Base-by-base conservation (phyloP, 2,888 invertebrate genomes). In the Chaitophorus viminalis region DNA sequence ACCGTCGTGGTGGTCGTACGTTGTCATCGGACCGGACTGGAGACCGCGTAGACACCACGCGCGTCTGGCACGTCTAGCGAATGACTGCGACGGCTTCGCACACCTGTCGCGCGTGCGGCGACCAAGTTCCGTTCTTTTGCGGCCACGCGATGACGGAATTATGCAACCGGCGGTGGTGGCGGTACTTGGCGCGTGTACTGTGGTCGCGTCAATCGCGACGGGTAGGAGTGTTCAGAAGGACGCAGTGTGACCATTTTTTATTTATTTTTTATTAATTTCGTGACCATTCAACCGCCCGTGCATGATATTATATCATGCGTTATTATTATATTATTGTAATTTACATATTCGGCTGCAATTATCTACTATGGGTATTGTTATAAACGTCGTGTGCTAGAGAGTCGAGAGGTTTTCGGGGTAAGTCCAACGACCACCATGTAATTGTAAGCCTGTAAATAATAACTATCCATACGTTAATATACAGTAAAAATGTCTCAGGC, bases 181-280 rank as follows among this genome's bases (percentile, higher is more conserved):
- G 29, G 79, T 25, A 54, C 77, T 52, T 54, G 33, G 54, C 60
- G 78, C n/a, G 78, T 18, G 52, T 77, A 21, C 78, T 33, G 54
- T 21, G 33, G 78, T 4, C 33, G 25, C 39, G 39, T 39, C 39
- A 39, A n/a, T 11, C 33, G 11, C 54, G n/a, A n/a, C n/a, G 33
- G 76, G 33, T 78, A 78, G 82, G 72, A 74, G 82, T 82, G 31
- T 11, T 39, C 36, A 54, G 82, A 82, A 82, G 82, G 74, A 82
- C 75, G 72, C 81, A 82, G 72, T 82, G 82, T 74, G 82, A 74
- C 74, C 82, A 74, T 82, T 82, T 74, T 82, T 36, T 54, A 33
- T 72, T 72, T 72, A 6, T 70, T 70, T 70, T 70, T 31, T 60
- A 33, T n/a, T 25, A 60, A 33, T 78, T 60, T 78, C 33, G 3